Evolutionary conservation across 1,140 invertebrate genomes (phyloP), one percentile per base, ranked within the genome.

Genomic region (Cotesia typhae): DNA sequence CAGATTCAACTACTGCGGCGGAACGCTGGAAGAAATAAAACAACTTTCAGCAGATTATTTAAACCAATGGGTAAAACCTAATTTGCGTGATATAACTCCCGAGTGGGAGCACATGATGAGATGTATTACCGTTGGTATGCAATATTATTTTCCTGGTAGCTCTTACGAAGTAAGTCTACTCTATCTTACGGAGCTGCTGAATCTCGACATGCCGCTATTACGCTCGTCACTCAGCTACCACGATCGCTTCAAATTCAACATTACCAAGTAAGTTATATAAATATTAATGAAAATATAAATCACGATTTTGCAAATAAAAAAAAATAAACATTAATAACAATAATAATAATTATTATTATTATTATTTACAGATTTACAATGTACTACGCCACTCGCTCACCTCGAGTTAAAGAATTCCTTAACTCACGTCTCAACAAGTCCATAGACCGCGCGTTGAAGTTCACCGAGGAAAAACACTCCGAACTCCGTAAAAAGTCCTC

Each of bases 1-100:
- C 79, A 83, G 87, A 7, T 90, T 86, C 73, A 92, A 92, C 75
- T 86, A 91, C 36, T 91, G 90, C 75, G 77, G 80, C 0, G 89
- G 87, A 0, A 83, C 76, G 36, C 75, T 89, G 41, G 76, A 83
- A 17, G 85, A 88, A 36, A 79, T 3, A 74, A 77, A 60, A 60
- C 78, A 47, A 47, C 77, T 89, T 4, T 83, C 82, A 14, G 67
- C 74, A 47, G 82, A 88, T 12, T 78, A 87, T 36, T 71, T 88
- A 17, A 73, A 85, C 2, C 14, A 72, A 1, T 81, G 81, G 77
- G 72, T 87, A 0, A 84, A 82, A 53, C 87, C 87, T n/a, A 85
- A 83, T 74, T 79, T 88, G 0, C 69, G 78, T 1, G n/a, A 74
- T 3, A 67, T 87, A 0, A 80, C 66, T 4, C 77, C 83, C 0